A percentile compares a stretch with the other conserved stretches of the same genome.
These are phyloP conservation scores for Carterocephalus palaemon DNA, from an alignment of 2,888 invertebrate species.

Conservation along the genomic window DNA sequence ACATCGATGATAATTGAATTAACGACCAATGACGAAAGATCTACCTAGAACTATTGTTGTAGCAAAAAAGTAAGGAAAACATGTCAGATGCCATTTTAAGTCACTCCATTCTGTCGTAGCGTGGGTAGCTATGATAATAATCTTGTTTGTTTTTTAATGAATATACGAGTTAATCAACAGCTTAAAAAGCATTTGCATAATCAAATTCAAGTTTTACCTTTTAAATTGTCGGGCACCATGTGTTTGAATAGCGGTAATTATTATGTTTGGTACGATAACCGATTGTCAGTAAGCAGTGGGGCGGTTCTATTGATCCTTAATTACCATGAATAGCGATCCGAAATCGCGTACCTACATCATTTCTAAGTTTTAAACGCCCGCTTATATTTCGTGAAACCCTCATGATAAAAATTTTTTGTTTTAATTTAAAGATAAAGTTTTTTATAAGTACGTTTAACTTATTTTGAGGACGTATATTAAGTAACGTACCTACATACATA, in stretches of 20 bases:
- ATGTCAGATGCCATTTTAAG: neutral
- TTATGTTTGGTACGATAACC: constrained; percentile 23
- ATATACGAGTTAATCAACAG: constrained; percentile 41
- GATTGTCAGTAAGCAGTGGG: neutral
- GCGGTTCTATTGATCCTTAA: constrained; percentile 22
- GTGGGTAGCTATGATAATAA: constrained; percentile 34
- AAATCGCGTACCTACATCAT: constrained; percentile 10
- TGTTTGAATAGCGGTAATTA: constrained; percentile 26
- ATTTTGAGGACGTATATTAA: no score
- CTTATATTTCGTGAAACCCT: constrained; percentile 4
- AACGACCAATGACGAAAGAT: no score
- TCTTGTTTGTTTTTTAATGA: constrained; percentile 42
- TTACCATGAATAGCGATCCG: constrained; percentile 6
- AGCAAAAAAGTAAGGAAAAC: no score
- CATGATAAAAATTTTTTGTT: no score
- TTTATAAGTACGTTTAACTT: no score
- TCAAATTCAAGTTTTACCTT: constrained; percentile 36
- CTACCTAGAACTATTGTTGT: no score
- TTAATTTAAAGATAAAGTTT: no score
- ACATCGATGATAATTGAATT: no score
- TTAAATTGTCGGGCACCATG: constrained; percentile 29
- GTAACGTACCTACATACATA: no score
- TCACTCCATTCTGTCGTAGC: constrained; percentile 1
- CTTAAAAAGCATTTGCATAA: constrained; percentile 39
- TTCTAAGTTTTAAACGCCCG: constrained; percentile 10